phyloP scores from a whole-genome alignment of 2,797 vertebrate genomes.

The Allobates femoralis region DNA sequence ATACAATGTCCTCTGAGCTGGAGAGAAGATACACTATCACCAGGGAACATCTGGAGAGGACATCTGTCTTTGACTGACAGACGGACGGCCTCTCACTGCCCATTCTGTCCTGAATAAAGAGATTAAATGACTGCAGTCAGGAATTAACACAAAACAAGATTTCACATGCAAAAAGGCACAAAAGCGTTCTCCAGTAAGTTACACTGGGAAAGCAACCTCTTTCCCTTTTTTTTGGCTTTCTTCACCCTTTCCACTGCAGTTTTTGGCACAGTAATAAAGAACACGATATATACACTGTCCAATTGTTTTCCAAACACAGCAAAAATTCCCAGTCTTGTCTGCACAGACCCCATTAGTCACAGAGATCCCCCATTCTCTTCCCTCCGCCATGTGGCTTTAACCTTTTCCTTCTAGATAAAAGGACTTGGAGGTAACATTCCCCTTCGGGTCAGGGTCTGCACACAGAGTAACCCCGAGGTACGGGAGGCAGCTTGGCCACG shows the following conservation, averaged over 20 bases:
- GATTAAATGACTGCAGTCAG: constrained; percentile 2
- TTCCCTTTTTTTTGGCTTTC: constrained; percentile 30
- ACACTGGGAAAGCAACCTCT: constrained; percentile 23
- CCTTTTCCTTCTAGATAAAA: constrained; percentile 38
- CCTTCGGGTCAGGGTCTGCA: not conserved
- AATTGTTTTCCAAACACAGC: constrained; percentile 39
- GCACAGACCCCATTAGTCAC: constrained; percentile 20
- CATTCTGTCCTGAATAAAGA: not conserved
- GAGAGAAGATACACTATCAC: too few species aligned
- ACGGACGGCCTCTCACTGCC: not conserved
- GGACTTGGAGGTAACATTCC: not conserved
- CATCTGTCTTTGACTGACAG: not conserved
- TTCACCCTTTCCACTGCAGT: constrained; percentile 43
- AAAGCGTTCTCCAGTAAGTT: constrained; percentile 41
- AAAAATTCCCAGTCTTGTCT: constrained; percentile 53
- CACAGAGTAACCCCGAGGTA: not conserved
- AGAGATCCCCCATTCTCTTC: constrained; percentile 53
- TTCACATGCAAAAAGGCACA: constrained; percentile 54
- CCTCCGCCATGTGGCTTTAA: constrained; percentile 57
- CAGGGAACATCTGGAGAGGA: not conserved
- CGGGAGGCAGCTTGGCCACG: constrained; percentile 7
- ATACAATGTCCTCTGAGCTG: too few species aligned
- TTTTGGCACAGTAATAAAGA: constrained; percentile 59
- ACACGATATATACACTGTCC: constrained; percentile 55
- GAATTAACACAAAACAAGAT: constrained; percentile 28